Conservation (phyloP, 2,113 vertebrate species). For the Pundamilia nyererei region DNA sequence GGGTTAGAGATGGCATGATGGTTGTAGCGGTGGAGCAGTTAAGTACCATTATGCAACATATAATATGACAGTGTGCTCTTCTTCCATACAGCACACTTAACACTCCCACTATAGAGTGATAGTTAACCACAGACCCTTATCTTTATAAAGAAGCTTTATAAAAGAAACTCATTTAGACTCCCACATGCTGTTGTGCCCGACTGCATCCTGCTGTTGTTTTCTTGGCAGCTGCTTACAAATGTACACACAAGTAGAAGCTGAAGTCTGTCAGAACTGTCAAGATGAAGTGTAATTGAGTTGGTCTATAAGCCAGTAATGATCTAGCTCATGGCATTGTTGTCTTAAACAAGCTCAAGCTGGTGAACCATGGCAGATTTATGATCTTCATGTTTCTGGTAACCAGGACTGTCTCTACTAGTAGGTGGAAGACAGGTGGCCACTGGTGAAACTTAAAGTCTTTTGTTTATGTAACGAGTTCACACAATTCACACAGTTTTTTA, state of each 20-base stretch:
- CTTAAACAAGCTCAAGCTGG: constrained; percentile 15
- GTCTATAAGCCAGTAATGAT: constrained; percentile 27
- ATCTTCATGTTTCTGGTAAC: not conserved
- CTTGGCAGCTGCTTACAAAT: constrained; percentile 13
- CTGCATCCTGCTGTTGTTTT: not conserved
- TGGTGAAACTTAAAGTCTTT: not conserved
- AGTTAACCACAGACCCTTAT: not conserved
- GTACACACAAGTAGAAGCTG: constrained; percentile 29
- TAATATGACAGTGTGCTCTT: not conserved
- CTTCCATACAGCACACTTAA: not conserved
- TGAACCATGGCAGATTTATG: constrained; percentile 17
- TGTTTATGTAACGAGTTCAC: not conserved
- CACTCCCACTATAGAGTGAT: not conserved
- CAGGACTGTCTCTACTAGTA: not conserved
- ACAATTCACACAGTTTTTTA: not conserved
- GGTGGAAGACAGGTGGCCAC: not conserved
- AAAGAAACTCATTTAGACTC: not conserved
- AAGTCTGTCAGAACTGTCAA: constrained; percentile 46
- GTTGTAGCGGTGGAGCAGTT: not conserved
- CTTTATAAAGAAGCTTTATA: not conserved
- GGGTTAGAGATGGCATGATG: not conserved
- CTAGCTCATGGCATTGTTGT: not conserved
- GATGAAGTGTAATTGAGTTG: constrained; percentile 22
- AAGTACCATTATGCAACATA: not conserved
- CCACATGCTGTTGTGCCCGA: not conserved